A percentile compares a stretch with the other conserved stretches of the same genome.
These are phyloP conservation scores for Synanthedon tipuliformis DNA, from an alignment of 2,888 invertebrate genomes.

Conservation along the genomic window DNA sequence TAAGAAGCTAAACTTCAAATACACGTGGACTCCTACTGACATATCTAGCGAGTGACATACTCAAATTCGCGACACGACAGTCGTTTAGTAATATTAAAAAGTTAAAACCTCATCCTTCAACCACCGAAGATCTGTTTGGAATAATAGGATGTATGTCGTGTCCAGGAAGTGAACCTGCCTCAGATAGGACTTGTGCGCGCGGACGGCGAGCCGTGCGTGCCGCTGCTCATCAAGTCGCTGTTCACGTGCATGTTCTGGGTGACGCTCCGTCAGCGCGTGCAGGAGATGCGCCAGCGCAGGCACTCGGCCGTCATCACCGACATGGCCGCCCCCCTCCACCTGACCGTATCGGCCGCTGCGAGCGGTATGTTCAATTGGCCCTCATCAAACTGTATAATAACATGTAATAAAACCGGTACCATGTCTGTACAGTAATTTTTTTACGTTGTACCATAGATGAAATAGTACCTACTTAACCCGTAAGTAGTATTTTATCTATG, in stretches of 20 bases:
- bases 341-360: constrained; percentile 79
- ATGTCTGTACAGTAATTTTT: no score
- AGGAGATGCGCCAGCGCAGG: constrained; percentile 78
- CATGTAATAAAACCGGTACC: no score
- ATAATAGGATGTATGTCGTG: neutral
- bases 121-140: neutral
- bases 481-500: no score
- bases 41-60: no score
- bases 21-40: no score
- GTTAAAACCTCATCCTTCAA: no score
- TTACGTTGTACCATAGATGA: no score
- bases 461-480: no score
- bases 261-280: constrained; percentile 89
- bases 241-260: constrained; percentile 97
- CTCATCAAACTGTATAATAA: no score
- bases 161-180: constrained; percentile 75
- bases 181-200: constrained; percentile 86
- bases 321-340: constrained; percentile 82
- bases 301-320: constrained; percentile 77
- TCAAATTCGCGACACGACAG: no score
- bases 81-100: no score
- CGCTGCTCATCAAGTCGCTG: constrained; percentile 83
- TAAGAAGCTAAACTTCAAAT: no score
- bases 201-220: constrained; percentile 75
- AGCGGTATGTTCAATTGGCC: constrained; percentile 40